Evolutionary conservation across 2,797 vertebrate species (phyloP).

Genomic region (Pseudomugil tenellus): DNA sequence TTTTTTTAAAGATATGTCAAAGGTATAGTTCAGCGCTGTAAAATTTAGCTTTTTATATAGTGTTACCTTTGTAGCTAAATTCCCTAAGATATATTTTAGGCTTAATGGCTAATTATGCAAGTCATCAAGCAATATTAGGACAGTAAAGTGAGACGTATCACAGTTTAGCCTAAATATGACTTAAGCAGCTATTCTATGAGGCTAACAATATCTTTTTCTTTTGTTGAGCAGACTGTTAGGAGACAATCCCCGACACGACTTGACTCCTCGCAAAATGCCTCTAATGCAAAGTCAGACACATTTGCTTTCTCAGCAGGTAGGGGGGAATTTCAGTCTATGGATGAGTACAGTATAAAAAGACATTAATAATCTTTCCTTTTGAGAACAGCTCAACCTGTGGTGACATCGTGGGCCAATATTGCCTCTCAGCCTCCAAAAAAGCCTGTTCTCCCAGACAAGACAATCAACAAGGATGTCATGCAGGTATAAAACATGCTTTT

Average conservation of each 20-base stretch:
- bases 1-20: too few relatives aligned
- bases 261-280: constrained; percentile 25
- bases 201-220: background rate
- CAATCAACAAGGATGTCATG: constrained; percentile 44
- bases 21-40: too few relatives aligned
- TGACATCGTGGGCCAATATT: constrained; percentile 86
- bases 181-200: too few relatives aligned
- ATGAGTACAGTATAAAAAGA: background rate
- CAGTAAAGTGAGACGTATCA: too few relatives aligned
- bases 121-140: too few relatives aligned
- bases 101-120: too few relatives aligned
- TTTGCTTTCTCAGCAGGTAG: constrained; percentile 56
- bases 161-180: too few relatives aligned
- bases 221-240: constrained; percentile 42
- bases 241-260: constrained; percentile 38
- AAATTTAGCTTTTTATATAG: too few relatives aligned
- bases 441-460: constrained; percentile 63
- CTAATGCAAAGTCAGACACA: constrained; percentile 19
- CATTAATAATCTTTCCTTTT: background rate
- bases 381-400: constrained; percentile 39
- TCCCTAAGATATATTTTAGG: too few relatives aligned
- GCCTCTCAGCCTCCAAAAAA: constrained; percentile 86
- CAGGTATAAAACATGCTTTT: constrained; percentile 62
- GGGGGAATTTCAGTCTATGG: background rate
- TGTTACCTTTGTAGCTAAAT: too few relatives aligned